These are phyloP conservation scores for Drosophila hamatofila DNA, from an alignment of 2,888 invertebrate genomes.

Conservation along the genomic window DNA sequence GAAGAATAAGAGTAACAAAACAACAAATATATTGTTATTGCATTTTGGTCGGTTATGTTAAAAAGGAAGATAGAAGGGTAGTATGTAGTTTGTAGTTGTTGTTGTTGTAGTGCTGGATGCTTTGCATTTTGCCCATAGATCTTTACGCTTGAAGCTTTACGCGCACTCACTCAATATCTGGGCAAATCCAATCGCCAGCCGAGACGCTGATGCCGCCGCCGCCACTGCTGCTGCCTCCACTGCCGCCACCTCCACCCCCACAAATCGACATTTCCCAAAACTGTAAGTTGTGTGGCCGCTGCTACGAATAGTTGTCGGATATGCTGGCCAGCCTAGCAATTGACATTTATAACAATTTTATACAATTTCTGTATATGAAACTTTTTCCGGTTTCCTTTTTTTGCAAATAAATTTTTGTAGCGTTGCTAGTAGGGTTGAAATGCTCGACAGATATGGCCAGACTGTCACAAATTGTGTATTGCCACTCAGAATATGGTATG, in stretches of 20 bases:
- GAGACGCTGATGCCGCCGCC: conserved; percentile 61
- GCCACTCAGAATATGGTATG: background rate
- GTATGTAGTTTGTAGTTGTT: conserved; percentile 12
- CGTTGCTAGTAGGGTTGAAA: conserved; percentile 65
- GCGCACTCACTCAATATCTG: conserved; percentile 85
- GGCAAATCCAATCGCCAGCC: conserved; percentile 76
- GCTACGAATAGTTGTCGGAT: conserved; percentile 26
- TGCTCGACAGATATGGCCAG: conserved; percentile 37
- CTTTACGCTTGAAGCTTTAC: conserved; percentile 62
- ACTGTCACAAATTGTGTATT: conserved; percentile 3
- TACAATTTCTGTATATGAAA: conserved; percentile 72
- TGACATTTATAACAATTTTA: conserved; percentile 59
- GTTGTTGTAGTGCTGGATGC: conserved; percentile 15
- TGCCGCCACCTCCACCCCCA: conserved; percentile 55
- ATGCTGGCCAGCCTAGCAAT: conserved; percentile 17
- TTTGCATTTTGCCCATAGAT: conserved; percentile 35
- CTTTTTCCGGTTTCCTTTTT: conserved; percentile 54
- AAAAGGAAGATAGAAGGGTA: background rate
- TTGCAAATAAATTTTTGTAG: conserved; percentile 47
- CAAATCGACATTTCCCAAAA: conserved; percentile 54
- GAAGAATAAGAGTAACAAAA: conserved; percentile 59
- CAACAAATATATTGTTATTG: conserved; percentile 50
- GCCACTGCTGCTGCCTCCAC: conserved; percentile 23
- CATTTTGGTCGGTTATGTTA: conserved; percentile 38
- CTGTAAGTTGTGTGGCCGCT: conserved; percentile 11